These are phyloP conservation scores for Piprites chloris DNA, from an alignment of 2,113 vertebrate genomes.

Conservation along the genomic window DNA sequence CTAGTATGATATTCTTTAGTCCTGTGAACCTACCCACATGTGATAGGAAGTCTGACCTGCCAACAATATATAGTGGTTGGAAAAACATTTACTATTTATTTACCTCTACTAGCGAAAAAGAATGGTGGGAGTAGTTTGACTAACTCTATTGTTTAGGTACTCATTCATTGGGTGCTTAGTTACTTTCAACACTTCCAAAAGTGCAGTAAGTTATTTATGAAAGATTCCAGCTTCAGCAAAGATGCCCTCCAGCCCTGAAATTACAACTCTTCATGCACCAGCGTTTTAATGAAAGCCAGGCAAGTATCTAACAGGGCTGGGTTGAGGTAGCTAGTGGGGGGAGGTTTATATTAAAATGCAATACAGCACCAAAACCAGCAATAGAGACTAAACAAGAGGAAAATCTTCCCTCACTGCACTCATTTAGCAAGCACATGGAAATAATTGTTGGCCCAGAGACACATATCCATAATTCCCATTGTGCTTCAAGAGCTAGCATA, in stretches of 20 bases:
- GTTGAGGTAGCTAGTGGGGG: neutral
- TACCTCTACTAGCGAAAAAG: neutral
- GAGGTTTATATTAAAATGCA: conserved; percentile 34
- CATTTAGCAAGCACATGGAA: conserved; percentile 47
- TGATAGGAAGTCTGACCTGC: neutral
- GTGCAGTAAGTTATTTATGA: neutral
- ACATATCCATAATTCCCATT: conserved; percentile 23
- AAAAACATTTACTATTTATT: conserved; percentile 13
- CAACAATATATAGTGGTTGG: neutral
- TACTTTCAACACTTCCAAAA: neutral
- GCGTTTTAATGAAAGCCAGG: conserved; percentile 46
- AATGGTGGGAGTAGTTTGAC: neutral
- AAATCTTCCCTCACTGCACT: neutral
- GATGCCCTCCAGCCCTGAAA: conserved; percentile 1
- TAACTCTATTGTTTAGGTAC: neutral
- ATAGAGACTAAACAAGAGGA: conserved; percentile 27
- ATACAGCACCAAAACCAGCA: conserved; percentile 21
- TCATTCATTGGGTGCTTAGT: neutral
- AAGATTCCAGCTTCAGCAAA: neutral
- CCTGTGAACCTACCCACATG: neutral
- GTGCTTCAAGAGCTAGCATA: neutral
- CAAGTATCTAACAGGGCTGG: neutral
- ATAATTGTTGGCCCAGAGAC: conserved; percentile 33
- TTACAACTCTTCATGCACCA: neutral
- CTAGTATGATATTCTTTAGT: neutral